phyloP scores from a whole-genome alignment of 1,140 invertebrate species.

The Diorhabda elongata region DNA sequence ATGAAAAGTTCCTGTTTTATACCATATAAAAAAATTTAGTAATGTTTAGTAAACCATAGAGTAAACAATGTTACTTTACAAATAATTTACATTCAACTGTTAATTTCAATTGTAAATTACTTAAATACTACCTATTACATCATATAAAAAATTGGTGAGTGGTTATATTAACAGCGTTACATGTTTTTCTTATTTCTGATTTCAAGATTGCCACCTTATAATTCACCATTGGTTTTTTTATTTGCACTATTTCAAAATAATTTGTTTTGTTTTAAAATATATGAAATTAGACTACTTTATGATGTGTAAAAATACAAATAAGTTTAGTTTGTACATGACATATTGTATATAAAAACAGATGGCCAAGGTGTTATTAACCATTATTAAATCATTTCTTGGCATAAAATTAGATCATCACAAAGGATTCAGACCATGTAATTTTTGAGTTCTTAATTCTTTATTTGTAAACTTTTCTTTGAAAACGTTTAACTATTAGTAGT shows the following conservation, averaged over 20 bases:
- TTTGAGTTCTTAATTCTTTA: too few species aligned
- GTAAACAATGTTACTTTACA: not conserved
- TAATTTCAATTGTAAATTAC: not conserved
- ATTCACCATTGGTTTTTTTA: too few species aligned
- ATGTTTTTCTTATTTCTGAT: too few species aligned
- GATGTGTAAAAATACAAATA: not conserved
- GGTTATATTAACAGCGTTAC: too few species aligned
- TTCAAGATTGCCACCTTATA: too few species aligned
- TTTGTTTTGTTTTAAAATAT: too few species aligned
- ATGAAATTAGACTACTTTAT: too few species aligned
- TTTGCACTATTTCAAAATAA: too few species aligned
- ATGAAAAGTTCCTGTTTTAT: conserved; percentile 3
- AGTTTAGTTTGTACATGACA: not conserved
- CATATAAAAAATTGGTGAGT: too few species aligned
- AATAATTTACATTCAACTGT: not conserved
- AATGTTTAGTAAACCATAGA: conserved; percentile 1
- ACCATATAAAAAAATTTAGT: conserved; percentile 1
- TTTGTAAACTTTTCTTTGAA: too few species aligned
- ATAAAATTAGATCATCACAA: not conserved
- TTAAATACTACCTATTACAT: too few species aligned
- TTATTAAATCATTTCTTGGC: not conserved
- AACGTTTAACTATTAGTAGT: too few species aligned
- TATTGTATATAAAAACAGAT: conserved; percentile 1
- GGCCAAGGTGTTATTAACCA: not conserved
- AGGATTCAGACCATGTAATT: not conserved